Percentiles rank a stretch among this genome's conserved stretches.
Evolutionary conservation across 2,888 invertebrate genomes (phyloP).

Genomic region (Dynastes tityus): DNA sequence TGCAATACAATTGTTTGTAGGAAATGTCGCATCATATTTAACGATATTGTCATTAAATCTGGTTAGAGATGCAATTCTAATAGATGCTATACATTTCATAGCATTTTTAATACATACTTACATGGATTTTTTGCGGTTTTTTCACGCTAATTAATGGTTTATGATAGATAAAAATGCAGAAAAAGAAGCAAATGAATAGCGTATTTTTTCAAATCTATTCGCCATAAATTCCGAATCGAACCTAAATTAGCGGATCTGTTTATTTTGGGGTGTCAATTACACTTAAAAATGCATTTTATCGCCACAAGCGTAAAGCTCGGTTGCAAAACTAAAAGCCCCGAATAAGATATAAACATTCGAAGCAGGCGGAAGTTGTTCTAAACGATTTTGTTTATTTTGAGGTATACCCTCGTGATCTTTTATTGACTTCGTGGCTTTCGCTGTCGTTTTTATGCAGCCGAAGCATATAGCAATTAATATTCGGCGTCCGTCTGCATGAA

Average conservation of each 20-base stretch:
- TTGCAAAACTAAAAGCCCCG: slow-evolving; percentile 15
- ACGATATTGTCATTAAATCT: too few relatives aligned
- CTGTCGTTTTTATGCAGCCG: not conserved
- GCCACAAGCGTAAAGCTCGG: not conserved
- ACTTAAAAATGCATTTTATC: slow-evolving; percentile 6
- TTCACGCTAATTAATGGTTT: too few relatives aligned
- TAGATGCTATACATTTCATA: too few relatives aligned
- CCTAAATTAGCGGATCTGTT: not conserved
- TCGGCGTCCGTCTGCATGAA: not conserved
- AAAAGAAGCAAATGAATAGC: too few relatives aligned
- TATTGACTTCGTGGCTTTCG: slow-evolving; percentile 20
- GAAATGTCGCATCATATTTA: too few relatives aligned
- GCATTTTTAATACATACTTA: too few relatives aligned
- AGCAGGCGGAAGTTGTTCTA: slow-evolving; percentile 22
- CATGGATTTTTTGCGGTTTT: too few relatives aligned
- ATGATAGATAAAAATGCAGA: too few relatives aligned
- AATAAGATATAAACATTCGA: not conserved
- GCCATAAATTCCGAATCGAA: not conserved
- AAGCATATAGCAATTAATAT: slow-evolving; percentile 3
- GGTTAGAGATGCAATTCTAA: too few relatives aligned
- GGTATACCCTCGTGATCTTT: slow-evolving; percentile 15
- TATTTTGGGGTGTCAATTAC: not conserved
- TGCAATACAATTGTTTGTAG: too few relatives aligned
- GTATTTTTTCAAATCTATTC: not conserved
- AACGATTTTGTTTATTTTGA: slow-evolving; percentile 10